Conservation (phyloP, 2,888 invertebrate genomes). For the Callinectes sapidus region DNA sequence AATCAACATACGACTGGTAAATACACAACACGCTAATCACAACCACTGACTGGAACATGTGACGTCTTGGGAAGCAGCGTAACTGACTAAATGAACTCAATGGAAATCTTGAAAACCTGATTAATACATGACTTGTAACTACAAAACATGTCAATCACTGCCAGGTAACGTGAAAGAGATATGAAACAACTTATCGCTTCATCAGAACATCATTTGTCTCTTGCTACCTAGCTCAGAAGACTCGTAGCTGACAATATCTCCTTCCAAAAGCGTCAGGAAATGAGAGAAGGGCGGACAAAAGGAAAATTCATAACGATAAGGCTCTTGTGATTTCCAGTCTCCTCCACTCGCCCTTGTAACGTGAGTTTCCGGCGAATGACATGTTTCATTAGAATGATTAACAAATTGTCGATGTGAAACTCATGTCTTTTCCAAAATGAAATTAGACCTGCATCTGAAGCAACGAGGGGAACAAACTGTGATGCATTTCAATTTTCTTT, state of each 20-base stretch:
- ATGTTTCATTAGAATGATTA: constrained; percentile 16
- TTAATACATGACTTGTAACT: neutral
- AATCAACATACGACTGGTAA: neutral
- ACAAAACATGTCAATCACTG: neutral
- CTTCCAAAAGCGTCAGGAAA: neutral
- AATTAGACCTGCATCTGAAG: neutral
- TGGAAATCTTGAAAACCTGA: neutral
- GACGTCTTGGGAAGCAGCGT: neutral
- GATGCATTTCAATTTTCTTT: neutral
- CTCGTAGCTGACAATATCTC: neutral
- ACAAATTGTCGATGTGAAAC: neutral
- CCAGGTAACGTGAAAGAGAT: neutral
- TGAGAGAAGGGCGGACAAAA: neutral
- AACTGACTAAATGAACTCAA: neutral
- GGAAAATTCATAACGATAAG: neutral
- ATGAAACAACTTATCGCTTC: neutral
- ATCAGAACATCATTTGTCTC: neutral
- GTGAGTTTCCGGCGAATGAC: neutral
- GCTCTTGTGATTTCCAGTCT: neutral
- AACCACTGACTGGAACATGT: neutral
- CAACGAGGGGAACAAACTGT: neutral
- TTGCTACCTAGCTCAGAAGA: neutral
- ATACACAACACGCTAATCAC: neutral
- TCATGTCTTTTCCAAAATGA: neutral
- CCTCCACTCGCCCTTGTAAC: neutral